A percentile compares a stretch with the other conserved stretches of the same genome.
phyloP scores from a whole-genome alignment of 1,140 invertebrate genomes.

The Drosophila azteca region DNA sequence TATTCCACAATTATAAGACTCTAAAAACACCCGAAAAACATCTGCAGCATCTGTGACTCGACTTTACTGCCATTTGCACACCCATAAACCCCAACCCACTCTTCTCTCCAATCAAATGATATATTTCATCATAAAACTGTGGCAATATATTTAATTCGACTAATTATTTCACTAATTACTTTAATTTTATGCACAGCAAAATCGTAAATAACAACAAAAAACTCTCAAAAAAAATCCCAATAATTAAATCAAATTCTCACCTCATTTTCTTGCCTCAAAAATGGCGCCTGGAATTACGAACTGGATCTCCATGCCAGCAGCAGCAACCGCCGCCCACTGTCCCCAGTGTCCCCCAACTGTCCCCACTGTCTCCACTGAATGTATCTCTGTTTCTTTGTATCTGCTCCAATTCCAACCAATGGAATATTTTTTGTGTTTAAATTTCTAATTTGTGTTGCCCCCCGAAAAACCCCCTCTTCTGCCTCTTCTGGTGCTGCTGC shows the following conservation, averaged over 20 bases:
- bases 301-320: background rate
- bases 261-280: slow-evolving; percentile 41
- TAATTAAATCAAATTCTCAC: slow-evolving; percentile 47
- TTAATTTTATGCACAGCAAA: slow-evolving; percentile 45
- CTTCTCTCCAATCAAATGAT: slow-evolving; percentile 11
- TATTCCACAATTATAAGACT: background rate
- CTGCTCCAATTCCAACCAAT: slow-evolving; percentile 56
- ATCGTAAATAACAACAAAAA: slow-evolving; percentile 22
- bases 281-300: slow-evolving; percentile 34
- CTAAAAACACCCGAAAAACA: no score
- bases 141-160: slow-evolving; percentile 21
- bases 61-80: background rate
- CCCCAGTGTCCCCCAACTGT: slow-evolving; percentile 16
- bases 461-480: slow-evolving; percentile 15
- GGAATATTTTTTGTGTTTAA: slow-evolving; percentile 74
- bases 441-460: slow-evolving; percentile 68
- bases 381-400: no score
- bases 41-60: no score
- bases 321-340: background rate
- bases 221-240: background rate
- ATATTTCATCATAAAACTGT: slow-evolving; percentile 5
- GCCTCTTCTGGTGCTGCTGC: slow-evolving; percentile 21
- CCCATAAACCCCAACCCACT: slow-evolving; percentile 8
- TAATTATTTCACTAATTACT: slow-evolving; percentile 38
- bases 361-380: slow-evolving; percentile 7